A percentile compares a stretch with the other conserved stretches of the same genome.
Conservation (phyloP, 1,140 invertebrate genomes). For the Heliconius nattereri region DNA sequence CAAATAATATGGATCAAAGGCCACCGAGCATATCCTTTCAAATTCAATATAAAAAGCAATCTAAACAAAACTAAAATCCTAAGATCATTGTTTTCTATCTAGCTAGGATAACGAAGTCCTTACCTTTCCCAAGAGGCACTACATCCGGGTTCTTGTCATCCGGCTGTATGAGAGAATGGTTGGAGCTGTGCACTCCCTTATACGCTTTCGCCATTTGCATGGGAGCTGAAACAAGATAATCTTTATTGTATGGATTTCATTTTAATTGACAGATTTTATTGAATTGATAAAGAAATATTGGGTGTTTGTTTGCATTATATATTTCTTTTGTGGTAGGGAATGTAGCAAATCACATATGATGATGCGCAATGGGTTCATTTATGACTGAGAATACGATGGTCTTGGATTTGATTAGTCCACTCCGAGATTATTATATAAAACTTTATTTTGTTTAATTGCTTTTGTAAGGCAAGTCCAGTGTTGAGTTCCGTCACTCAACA, state of each 20-base stretch:
- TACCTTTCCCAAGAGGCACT: slow-evolving; percentile 89
- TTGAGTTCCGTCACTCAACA: too few relatives aligned
- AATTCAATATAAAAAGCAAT: background rate
- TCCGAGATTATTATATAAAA: too few relatives aligned
- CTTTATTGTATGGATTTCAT: slow-evolving; percentile 15
- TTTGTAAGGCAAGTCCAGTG: too few relatives aligned
- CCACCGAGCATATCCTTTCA: background rate
- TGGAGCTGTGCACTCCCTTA: slow-evolving; percentile 63
- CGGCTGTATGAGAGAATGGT: slow-evolving; percentile 71
- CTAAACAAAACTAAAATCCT: background rate
- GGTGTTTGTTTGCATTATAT: too few relatives aligned
- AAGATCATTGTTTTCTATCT: background rate
- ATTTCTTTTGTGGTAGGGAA: too few relatives aligned
- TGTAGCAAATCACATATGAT: too few relatives aligned
- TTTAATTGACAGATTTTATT: background rate
- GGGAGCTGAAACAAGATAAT: slow-evolving; percentile 57
- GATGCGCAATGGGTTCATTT: too few relatives aligned
- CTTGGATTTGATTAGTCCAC: too few relatives aligned
- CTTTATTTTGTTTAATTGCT: too few relatives aligned
- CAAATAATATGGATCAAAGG: background rate
- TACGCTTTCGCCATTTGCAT: slow-evolving; percentile 69
- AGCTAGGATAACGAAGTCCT: slow-evolving; percentile 38
- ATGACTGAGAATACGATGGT: too few relatives aligned
- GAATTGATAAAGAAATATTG: background rate
- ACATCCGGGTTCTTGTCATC: slow-evolving; percentile 90